These are phyloP conservation scores for Mixornis gularis DNA, from an alignment of 2,113 vertebrate genomes.

Conservation along the genomic window DNA sequence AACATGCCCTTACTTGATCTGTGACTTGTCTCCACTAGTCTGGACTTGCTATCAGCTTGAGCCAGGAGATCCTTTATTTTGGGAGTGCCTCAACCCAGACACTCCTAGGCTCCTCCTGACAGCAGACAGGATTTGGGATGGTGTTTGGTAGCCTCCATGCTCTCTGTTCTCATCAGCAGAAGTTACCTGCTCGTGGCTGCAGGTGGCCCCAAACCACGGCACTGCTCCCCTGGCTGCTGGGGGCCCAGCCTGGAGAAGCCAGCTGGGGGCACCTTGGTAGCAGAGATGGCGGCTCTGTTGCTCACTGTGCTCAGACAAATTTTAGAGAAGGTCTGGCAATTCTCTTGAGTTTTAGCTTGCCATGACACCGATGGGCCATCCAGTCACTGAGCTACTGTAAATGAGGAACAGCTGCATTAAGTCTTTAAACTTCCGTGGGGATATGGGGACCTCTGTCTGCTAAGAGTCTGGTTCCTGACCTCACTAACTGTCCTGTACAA, in stretches of 20 bases:
- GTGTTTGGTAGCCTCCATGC: neutral
- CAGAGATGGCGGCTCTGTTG: accelerated
- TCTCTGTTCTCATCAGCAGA: neutral
- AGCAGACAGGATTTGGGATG: neutral
- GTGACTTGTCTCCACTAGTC: neutral
- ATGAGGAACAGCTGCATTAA: neutral
- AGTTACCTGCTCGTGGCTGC: neutral
- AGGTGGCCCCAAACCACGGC: neutral
- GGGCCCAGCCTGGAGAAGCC: neutral
- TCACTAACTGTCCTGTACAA: neutral
- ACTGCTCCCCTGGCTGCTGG: neutral
- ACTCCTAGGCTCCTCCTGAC: neutral
- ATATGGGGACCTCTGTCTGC: neutral
- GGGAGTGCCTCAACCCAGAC: neutral
- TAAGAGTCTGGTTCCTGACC: neutral
- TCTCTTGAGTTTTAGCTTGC: neutral
- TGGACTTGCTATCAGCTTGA: neutral
- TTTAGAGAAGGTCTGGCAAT: neutral
- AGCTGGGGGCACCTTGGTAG: neutral
- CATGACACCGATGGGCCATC: neutral
- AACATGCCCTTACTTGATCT: neutral
- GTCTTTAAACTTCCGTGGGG: accelerated
- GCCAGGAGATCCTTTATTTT: neutral
- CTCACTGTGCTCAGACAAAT: neutral
- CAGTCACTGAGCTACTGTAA: neutral